Percentiles rank a stretch among this genome's conserved stretches.
phyloP scores from a whole-genome alignment of 1,140 invertebrate genomes.

The Neodiprion fabricii region DNA sequence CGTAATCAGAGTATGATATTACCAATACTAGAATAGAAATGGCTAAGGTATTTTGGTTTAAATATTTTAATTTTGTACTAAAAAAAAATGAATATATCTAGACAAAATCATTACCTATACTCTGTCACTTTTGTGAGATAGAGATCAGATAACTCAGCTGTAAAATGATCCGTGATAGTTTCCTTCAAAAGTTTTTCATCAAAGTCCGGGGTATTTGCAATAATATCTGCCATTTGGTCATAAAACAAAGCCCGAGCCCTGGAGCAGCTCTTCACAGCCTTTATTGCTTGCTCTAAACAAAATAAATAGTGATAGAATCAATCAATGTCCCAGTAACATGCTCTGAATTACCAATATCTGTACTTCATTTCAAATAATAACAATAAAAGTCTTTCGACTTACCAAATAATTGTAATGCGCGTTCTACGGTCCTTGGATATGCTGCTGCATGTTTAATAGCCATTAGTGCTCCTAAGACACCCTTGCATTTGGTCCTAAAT shows the following conservation, averaged over 20 bases:
- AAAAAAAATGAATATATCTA: no score
- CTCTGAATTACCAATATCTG: slow-evolving; percentile 9
- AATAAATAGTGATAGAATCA: slow-evolving; percentile 22
- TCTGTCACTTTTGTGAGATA: slow-evolving; percentile 36
- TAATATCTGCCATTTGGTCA: slow-evolving; percentile 72
- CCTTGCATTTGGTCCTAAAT: slow-evolving; percentile 56
- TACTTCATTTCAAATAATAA: neutral
- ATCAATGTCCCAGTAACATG: slow-evolving; percentile 12
- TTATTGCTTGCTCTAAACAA: slow-evolving; percentile 50
- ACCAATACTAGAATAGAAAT: no score
- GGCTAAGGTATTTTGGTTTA: no score
- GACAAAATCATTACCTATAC: slow-evolving; percentile 19
- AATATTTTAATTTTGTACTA: no score
- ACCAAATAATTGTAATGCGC: slow-evolving; percentile 48
- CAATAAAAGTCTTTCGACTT: slow-evolving; percentile 24
- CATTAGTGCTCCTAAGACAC: slow-evolving; percentile 59
- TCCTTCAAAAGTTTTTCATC: slow-evolving; percentile 65
- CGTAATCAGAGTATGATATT: no score
- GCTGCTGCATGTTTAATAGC: slow-evolving; percentile 58
- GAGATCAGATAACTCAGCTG: slow-evolving; percentile 64
- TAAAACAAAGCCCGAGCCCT: slow-evolving; percentile 70
- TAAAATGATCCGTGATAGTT: slow-evolving; percentile 66
- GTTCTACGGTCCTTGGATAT: slow-evolving; percentile 38
- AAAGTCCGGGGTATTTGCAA: slow-evolving; percentile 59
- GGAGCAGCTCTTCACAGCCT: slow-evolving; percentile 46